phyloP scores from a whole-genome alignment of 2,888 invertebrate genomes.

The Eupithecia pulchellata region DNA sequence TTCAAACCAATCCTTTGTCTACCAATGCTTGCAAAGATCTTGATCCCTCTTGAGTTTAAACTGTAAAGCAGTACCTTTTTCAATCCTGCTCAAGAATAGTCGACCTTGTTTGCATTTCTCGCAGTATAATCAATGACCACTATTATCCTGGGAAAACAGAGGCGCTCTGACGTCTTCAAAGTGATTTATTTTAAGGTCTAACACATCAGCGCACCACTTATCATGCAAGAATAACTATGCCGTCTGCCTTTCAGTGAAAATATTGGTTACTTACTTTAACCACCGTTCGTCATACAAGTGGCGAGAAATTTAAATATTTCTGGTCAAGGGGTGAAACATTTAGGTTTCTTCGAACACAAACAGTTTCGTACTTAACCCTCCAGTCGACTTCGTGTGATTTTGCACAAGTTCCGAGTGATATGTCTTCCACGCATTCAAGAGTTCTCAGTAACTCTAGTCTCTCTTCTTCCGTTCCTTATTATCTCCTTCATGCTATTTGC shows the following conservation, averaged over 20 bases:
- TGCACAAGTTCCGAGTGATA: neutral
- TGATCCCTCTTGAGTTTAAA: too few relatives aligned
- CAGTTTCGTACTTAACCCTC: neutral
- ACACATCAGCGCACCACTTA: neutral
- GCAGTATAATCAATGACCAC: neutral
- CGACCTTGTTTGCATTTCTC: neutral
- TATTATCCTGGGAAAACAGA: neutral
- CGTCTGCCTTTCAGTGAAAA: neutral
- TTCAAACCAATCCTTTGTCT: too few relatives aligned
- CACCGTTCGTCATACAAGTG: neutral
- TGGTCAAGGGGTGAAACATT: neutral
- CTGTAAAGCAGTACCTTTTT: too few relatives aligned
- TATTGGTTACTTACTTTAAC: neutral
- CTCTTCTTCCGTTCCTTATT: too few relatives aligned
- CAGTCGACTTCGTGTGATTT: neutral
- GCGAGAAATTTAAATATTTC: neutral
- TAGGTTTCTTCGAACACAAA: neutral
- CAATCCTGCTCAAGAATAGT: neutral
- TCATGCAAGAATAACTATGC: neutral
- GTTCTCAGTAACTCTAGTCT: neutral
- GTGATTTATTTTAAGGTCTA: neutral
- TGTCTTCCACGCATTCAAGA: neutral
- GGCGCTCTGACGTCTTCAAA: neutral
- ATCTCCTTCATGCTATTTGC: neutral
- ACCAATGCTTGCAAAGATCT: too few relatives aligned